Evolutionary conservation across 2,888 invertebrate genomes (phyloP), one percentile per base, ranked within the genome.

Genomic region (Tholera decimalis): DNA sequence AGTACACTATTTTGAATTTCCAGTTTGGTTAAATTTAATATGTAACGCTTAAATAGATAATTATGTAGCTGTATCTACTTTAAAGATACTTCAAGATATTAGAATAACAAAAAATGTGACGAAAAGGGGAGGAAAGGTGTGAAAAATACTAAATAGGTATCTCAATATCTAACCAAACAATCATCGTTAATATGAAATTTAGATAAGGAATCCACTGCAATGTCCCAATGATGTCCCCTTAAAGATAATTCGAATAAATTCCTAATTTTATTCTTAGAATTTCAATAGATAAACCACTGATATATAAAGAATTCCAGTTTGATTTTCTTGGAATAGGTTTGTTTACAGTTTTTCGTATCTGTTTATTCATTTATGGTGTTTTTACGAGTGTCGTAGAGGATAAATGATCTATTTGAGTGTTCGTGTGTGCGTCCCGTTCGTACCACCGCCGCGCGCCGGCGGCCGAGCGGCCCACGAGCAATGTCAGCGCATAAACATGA

Each of bases 341-440:
- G 77, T 82, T 82, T 77, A 79, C 68, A 72, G 72, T 83, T 69
- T 79, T 73, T 67, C 62, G 73, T 69, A 70, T 82, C 80, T 82
- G 74, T 82, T 82, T 80, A 74, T 78, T 72, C 64, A 76, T 74
- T 80, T 72, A 82, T 74, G 72, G 78, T 77, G 70, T 78, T 82
- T 79, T 83, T 83, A 81, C 73, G 77, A 82, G 61, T 79, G 65
- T 74, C 54, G 43, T 30, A 78, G 66, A 78, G 78, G 79, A 79
- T 80, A 78, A 77, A 76, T 79, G 76, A 63, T 63, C 65, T 73
- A 66, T 79, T 77, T 62, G 60, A 76, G 69, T 70, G 59, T 84
- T 83, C 77, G 78, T 85, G 84, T 79, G 75, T 79, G 79, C 51
- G 61, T 65, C 71, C 77, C 79, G 78, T 82, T 84, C 73, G 73